phyloP scores from a whole-genome alignment of 2,113 vertebrate species.

The Sphaerodactylus townsendi region DNA sequence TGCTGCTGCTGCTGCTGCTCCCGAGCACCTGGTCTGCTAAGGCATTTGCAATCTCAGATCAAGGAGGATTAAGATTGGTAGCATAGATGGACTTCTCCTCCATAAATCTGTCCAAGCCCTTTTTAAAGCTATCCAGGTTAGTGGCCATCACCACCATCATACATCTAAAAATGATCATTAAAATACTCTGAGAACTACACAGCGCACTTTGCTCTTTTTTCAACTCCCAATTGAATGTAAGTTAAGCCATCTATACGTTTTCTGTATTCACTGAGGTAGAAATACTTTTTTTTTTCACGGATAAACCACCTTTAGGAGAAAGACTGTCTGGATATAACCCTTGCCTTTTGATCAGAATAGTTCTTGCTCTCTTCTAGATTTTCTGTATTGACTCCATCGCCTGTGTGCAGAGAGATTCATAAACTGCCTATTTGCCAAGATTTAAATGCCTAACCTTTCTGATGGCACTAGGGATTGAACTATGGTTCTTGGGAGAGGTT shows the following conservation, averaged over 20 bases:
- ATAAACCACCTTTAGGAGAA: background rate
- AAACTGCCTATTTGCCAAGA: conserved; percentile 50
- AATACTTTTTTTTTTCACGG: background rate
- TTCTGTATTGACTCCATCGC: background rate
- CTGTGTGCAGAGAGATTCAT: conserved; percentile 42
- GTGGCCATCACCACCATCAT: no score
- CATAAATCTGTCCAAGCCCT: no score
- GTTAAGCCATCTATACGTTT: background rate
- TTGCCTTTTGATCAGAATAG: background rate
- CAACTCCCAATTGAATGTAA: background rate
- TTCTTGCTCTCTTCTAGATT: conserved; percentile 2
- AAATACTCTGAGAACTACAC: no score
- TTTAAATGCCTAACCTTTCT: conserved; percentile 70
- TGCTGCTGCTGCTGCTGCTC: no score
- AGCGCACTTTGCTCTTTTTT: background rate
- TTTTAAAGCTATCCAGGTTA: no score
- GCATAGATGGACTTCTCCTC: no score
- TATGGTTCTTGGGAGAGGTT: conserved; percentile 55
- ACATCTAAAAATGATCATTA: no score
- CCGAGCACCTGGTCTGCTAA: no score
- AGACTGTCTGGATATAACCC: fast-evolving
- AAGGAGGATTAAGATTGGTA: no score
- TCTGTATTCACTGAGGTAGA: background rate
- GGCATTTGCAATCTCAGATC: no score
- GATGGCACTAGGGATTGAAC: conserved; percentile 54